A percentile compares a stretch with the other conserved stretches of the same genome.
Evolutionary conservation across 2,888 invertebrate species (phyloP).

Genomic region (Dastarcus helophoroides): DNA sequence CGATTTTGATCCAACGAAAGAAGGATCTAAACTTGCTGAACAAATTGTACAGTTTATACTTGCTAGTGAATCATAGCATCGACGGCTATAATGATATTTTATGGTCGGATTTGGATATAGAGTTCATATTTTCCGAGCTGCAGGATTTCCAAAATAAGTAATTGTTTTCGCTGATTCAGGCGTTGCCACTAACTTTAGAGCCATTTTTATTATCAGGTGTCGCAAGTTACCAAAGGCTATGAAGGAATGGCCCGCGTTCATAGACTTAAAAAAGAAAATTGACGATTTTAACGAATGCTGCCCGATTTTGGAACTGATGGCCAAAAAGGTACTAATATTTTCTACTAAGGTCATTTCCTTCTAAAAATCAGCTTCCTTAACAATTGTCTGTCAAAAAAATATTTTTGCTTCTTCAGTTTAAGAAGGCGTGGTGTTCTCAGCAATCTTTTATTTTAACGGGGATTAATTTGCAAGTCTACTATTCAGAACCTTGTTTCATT

Average conservation of each 20-base stretch:
- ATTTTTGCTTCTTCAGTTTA: too few species aligned
- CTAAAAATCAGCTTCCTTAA: too few species aligned
- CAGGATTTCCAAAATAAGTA: constrained; percentile 73
- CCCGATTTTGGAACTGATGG: constrained; percentile 77
- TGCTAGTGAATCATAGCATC: constrained; percentile 74
- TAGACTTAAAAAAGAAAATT: constrained; percentile 76
- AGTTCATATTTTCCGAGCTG: constrained; percentile 66
- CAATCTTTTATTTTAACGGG: too few species aligned
- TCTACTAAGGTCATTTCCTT: too few species aligned
- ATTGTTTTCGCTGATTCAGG: constrained; percentile 11
- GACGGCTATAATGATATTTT: constrained; percentile 76
- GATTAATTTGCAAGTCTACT: too few species aligned
- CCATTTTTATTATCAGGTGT: constrained; percentile 43
- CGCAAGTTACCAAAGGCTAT: constrained; percentile 72
- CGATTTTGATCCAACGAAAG: constrained; percentile 63
- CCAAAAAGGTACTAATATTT: constrained; percentile 67
- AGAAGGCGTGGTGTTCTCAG: too few species aligned
- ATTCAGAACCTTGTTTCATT: background rate
- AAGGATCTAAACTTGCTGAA: constrained; percentile 75
- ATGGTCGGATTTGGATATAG: constrained; percentile 76
- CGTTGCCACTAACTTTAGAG: background rate
- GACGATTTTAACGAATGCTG: constrained; percentile 85
- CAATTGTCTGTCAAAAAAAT: too few species aligned
- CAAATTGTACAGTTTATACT: constrained; percentile 68
- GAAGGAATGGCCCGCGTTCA: constrained; percentile 80